Evolutionary conservation across 2,113 vertebrate genomes (phyloP).

Genomic region (Lates calcarifer): DNA sequence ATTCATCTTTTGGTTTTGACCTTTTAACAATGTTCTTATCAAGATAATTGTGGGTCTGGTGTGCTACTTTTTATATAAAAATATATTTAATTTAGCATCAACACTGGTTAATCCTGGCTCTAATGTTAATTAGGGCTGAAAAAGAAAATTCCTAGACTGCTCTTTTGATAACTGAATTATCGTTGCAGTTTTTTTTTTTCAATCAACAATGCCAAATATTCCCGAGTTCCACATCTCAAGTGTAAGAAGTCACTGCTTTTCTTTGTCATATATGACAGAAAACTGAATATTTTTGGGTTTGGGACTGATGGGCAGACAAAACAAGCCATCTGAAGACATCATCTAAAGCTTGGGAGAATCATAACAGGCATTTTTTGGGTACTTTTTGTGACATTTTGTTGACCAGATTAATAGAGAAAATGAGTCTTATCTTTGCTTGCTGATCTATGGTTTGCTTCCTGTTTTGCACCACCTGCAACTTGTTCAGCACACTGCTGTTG

Average conservation of each 20-base stretch:
- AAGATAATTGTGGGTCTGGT: not conserved
- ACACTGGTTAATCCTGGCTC: too few species aligned
- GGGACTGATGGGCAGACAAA: not conserved
- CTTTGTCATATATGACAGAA: not conserved
- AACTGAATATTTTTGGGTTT: not conserved
- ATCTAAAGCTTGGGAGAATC: not conserved
- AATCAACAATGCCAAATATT: not conserved
- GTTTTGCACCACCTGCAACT: not conserved
- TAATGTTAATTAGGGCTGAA: not conserved
- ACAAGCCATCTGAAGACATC: not conserved
- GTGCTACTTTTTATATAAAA: not conserved
- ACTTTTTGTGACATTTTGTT: not conserved
- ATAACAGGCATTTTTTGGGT: too few species aligned
- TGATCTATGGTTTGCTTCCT: not conserved
- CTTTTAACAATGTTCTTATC: not conserved
- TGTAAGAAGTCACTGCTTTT: not conserved
- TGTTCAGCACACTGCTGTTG: slow-evolving; percentile 24
- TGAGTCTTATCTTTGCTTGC: not conserved
- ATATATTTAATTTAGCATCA: not conserved
- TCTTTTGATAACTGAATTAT: not conserved
- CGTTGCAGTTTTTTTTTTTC: too few species aligned
- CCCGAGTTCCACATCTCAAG: not conserved
- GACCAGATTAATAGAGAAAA: not conserved
- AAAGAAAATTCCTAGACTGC: not conserved
- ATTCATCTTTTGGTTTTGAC: not conserved